These are phyloP conservation scores for Apteryx mantelli DNA, from an alignment of 2,113 vertebrate species.

Conservation along the genomic window DNA sequence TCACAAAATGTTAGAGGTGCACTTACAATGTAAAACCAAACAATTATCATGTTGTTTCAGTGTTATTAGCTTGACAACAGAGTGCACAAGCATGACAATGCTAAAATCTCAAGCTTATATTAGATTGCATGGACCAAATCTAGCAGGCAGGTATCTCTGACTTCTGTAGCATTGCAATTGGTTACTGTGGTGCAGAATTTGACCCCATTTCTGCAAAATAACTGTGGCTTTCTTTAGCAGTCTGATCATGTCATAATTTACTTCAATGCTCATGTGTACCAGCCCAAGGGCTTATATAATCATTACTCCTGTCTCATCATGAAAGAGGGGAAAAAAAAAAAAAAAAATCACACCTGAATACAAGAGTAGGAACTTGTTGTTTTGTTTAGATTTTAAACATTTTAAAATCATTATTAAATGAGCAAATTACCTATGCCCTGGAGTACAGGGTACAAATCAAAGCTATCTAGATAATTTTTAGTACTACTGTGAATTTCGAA, in stretches of 20 bases:
- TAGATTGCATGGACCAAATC: neutral
- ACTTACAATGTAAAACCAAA: neutral
- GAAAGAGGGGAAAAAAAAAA: conserved; percentile 18
- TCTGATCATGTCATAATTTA: conserved; percentile 65
- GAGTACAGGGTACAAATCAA: conserved; percentile 19
- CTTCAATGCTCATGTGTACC: conserved; percentile 16
- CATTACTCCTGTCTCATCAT: conserved; percentile 58
- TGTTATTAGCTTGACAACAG: neutral
- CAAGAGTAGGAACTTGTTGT: conserved; percentile 55
- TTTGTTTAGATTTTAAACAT: conserved; percentile 63
- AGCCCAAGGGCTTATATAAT: conserved; percentile 52
- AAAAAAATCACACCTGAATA: conserved; percentile 54
- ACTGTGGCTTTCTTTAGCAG: conserved; percentile 56
- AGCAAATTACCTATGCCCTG: conserved; percentile 51
- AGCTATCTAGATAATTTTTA: neutral
- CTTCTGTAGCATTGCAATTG: neutral
- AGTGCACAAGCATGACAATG: neutral
- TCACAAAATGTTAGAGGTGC: neutral
- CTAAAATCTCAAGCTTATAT: neutral
- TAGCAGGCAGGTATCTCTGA: neutral
- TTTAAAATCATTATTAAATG: conserved; percentile 59
- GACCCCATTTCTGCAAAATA: conserved; percentile 29
- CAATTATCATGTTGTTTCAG: neutral
- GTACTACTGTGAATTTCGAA: neutral
- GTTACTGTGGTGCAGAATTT: neutral